phyloP scores from a whole-genome alignment of 2,888 invertebrate genomes.

The Phytoseiulus persimilis region DNA sequence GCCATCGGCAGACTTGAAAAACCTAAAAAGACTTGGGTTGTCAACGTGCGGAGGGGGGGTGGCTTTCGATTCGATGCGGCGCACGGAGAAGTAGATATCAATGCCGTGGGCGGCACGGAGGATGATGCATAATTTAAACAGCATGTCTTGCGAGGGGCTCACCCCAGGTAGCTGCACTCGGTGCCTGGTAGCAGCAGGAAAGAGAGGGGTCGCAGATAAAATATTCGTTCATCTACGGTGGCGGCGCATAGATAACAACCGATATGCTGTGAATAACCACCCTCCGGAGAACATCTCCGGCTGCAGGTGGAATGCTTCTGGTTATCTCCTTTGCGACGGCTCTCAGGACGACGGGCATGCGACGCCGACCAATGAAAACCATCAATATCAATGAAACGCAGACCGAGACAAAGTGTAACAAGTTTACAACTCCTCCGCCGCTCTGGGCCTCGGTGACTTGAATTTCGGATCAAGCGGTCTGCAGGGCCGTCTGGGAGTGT shows the following conservation, averaged over 20 bases:
- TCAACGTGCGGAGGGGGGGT: not conserved
- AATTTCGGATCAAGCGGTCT: not conserved
- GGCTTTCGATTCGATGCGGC: not conserved
- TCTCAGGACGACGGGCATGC: not conserved
- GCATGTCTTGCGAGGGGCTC: not conserved
- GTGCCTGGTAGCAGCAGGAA: not conserved
- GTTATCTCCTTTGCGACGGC: not conserved
- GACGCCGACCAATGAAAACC: not conserved
- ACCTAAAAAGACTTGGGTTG: not conserved
- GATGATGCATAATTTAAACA: constrained; percentile 5
- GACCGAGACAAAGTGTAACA: not conserved
- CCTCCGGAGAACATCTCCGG: not conserved
- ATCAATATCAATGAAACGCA: not conserved
- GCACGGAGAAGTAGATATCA: not conserved
- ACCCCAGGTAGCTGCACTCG: not conserved
- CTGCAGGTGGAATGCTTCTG: not conserved
- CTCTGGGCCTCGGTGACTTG: not conserved
- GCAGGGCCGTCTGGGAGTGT: not conserved
- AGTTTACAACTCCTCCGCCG: not conserved
- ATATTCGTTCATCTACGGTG: not conserved
- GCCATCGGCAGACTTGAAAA: not conserved
- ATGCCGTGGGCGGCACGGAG: not conserved
- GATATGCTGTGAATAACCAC: constrained; percentile 5
- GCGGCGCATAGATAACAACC: not conserved
- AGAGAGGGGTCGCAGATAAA: not conserved